These are phyloP conservation scores for Thaumetopoea pityocampa DNA, from an alignment of 1,140 invertebrate species.

Conservation along the genomic window DNA sequence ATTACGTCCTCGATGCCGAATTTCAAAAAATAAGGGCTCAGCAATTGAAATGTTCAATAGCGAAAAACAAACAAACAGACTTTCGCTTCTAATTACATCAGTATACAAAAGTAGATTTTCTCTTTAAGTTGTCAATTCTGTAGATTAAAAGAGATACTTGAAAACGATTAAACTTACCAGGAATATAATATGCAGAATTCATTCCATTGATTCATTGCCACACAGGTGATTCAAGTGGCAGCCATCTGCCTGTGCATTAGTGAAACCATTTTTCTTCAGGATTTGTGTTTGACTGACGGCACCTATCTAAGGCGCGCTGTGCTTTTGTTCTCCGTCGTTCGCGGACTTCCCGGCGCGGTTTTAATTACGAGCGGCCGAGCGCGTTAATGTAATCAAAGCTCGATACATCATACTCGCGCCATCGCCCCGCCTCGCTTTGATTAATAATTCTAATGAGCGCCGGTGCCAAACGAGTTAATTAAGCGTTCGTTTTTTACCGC, in stretches of 20 bases:
- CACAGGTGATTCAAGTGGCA: slow-evolving; percentile 7
- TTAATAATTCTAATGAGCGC: slow-evolving; percentile 75
- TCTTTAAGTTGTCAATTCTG: too few relatives aligned
- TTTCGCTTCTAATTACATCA: too few relatives aligned
- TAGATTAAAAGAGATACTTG: too few relatives aligned
- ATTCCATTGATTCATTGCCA: not conserved
- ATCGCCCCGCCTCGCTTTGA: slow-evolving; percentile 71
- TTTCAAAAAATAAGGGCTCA: too few relatives aligned
- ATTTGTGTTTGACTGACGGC: slow-evolving; percentile 11
- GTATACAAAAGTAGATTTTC: too few relatives aligned
- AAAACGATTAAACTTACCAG: too few relatives aligned
- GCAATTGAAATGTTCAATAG: too few relatives aligned
- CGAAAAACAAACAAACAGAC: too few relatives aligned
- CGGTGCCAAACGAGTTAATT: slow-evolving; percentile 75
- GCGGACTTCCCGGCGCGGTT: slow-evolving; percentile 61
- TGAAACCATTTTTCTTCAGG: slow-evolving; percentile 47
- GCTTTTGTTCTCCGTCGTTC: slow-evolving; percentile 44
- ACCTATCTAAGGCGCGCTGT: slow-evolving; percentile 8
- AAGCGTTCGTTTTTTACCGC: slow-evolving; percentile 64
- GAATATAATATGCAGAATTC: not conserved
- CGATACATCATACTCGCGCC: slow-evolving; percentile 71
- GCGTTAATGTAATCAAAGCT: slow-evolving; percentile 73
- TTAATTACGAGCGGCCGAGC: slow-evolving; percentile 61
- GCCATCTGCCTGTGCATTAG: slow-evolving; percentile 40
- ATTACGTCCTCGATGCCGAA: too few relatives aligned